Percentiles rank a stretch among this genome's conserved stretches.
These are phyloP conservation scores for Myotis brandtii DNA, from an alignment of 2,113 vertebrate genomes.

Conservation along the genomic window DNA sequence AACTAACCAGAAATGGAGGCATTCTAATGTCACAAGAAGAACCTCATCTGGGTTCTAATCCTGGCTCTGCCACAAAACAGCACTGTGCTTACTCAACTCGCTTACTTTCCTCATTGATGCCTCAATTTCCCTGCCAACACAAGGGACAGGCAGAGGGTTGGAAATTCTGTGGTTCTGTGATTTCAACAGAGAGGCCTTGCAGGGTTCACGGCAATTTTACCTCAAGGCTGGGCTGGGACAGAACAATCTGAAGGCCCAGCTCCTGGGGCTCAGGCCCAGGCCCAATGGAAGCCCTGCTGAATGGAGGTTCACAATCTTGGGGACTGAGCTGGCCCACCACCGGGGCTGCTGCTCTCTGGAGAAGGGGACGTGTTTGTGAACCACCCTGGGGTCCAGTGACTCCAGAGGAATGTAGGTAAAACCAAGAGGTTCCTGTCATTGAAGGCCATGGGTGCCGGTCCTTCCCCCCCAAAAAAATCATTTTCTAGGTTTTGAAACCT, in stretches of 20 bases:
- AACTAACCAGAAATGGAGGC: too few species aligned
- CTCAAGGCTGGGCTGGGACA: neutral
- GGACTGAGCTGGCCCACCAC: neutral
- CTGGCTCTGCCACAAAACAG: neutral
- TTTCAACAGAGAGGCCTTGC: neutral
- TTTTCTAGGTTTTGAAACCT: fast-evolving
- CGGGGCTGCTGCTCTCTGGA: neutral
- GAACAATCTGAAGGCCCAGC: fast-evolving
- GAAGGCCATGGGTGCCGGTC: too few species aligned
- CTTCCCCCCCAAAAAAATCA: too few species aligned
- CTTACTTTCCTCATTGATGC: neutral
- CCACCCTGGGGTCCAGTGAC: neutral
- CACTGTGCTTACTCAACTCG: fast-evolving
- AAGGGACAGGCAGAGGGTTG: neutral
- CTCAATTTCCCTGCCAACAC: neutral
- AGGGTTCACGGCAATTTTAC: neutral
- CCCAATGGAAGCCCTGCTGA: fast-evolving
- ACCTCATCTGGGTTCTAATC: too few species aligned
- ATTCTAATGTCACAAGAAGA: too few species aligned
- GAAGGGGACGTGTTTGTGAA: fast-evolving
- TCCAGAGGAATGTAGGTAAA: too few species aligned
- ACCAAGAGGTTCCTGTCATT: neutral
- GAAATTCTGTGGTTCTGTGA: neutral
- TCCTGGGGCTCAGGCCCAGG: neutral
- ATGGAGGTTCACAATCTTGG: fast-evolving